Evolutionary conservation across 2,888 invertebrate species (phyloP).

Genomic region (Zygothrica quintamaculata): DNA sequence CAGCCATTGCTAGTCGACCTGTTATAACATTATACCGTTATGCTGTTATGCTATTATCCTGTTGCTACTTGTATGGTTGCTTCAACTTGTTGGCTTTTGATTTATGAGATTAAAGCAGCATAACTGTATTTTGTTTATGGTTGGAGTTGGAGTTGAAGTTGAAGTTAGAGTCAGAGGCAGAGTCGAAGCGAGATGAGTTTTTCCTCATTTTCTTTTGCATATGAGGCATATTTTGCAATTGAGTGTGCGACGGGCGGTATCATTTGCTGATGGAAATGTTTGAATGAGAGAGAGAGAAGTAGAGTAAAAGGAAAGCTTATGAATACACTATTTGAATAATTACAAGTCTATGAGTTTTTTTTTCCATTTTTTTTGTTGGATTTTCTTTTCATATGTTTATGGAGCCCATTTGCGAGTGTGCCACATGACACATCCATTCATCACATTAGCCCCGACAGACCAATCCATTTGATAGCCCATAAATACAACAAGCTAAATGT

Average conservation of each 20-base stretch:
- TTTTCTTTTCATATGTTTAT: no score
- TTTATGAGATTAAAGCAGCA: conserved; percentile 71
- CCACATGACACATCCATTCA: conserved; percentile 55
- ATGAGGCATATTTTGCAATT: conserved; percentile 41
- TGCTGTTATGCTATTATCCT: conserved; percentile 11
- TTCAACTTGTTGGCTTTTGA: conserved; percentile 54
- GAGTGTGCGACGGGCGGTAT: no score
- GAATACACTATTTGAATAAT: conserved; percentile 43
- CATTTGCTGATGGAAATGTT: no score
- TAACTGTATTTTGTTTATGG: no score
- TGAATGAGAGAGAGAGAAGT: background rate
- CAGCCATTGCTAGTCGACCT: conserved; percentile 12
- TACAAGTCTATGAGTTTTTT: conserved; percentile 34
- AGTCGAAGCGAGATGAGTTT: conserved; percentile 25
- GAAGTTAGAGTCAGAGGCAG: no score
- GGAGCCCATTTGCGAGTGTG: conserved; percentile 21
- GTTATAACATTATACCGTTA: background rate
- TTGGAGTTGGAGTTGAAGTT: no score
- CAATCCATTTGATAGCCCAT: conserved; percentile 66
- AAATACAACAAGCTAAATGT: conserved; percentile 38
- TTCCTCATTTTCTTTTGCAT: conserved; percentile 18
- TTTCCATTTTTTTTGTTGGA: no score
- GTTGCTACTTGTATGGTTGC: conserved; percentile 17
- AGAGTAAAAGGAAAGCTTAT: conserved; percentile 9
- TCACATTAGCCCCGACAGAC: conserved; percentile 67